Evolutionary conservation across 2,113 vertebrate species (phyloP), one percentile per base, ranked within the genome.

Genomic region (Diadophis punctatus): DNA sequence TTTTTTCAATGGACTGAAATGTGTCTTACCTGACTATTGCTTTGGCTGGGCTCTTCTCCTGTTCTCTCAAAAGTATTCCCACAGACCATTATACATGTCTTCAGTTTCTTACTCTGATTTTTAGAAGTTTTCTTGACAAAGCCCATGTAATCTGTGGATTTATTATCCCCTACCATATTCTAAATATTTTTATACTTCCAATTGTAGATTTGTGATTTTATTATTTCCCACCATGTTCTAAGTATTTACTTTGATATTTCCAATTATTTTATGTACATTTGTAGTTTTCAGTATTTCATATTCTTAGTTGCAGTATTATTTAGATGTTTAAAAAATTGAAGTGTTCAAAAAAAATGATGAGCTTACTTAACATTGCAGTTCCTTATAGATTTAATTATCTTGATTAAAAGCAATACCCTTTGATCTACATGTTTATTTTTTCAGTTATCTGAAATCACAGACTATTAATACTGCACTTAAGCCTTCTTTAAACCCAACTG

Each of bases 311-410:
- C 58, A 25, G 2, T 63, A 51, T 80, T 89, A 56, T 39, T 86
- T 52, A 43, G 14, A 63, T 51, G 30, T 89, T 90, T 52, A 27
- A 86, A 89, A 86, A 93, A 22, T 25, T 90, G 55, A 93, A 90
- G 18, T 80, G 20, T 43, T 80, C 7, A 43, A 49, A 49, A 85
- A 51, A 23, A 74, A 51, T 23, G 30, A 90, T 52, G 55, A 74
- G 43, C 52, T 92, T 89, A 49, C 23, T 86, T 85, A 85, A 89
- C 87, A 92, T 90, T 90, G 53, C 74, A 93, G 10, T 80, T 25
- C n/a, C 53, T 92, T 86, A 80, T 63, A 34, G 46, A 80, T n/a
- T 86, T 85, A 63, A 84, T 48, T 49, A 90, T 90, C 46, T 93
- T 51, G 85, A 92, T 89, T 89, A 89, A 89, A 92, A 51, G 12